Conservation (phyloP, 2,888 invertebrate genomes). For the Agrotis clavis region DNA sequence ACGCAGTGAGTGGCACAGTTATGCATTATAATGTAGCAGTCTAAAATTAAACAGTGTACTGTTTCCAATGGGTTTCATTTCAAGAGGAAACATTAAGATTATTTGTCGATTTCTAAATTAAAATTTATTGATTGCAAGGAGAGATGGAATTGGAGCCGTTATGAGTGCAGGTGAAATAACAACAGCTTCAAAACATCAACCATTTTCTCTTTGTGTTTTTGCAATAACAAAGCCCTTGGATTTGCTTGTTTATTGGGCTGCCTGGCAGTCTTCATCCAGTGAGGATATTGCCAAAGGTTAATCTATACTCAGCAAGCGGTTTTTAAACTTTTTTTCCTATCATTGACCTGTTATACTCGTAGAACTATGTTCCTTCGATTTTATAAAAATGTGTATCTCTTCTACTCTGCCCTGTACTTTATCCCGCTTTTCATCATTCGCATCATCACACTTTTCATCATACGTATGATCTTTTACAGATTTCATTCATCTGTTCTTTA, state of each 20-base stretch:
- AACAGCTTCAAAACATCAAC: not conserved
- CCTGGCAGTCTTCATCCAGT: too few relatives aligned
- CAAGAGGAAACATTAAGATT: conserved; percentile 58
- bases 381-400: not conserved
- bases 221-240: not conserved
- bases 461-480: too few relatives aligned
- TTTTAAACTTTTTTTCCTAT: not conserved
- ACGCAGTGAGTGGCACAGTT: conserved; percentile 56
- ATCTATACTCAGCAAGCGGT: not conserved
- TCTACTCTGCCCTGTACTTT: not conserved
- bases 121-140: conserved; percentile 25
- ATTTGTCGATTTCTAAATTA: conserved; percentile 19
- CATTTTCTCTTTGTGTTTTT: not conserved
- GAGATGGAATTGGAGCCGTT: not conserved
- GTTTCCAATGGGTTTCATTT: conserved; percentile 31
- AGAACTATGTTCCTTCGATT: too few relatives aligned
- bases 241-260: too few relatives aligned
- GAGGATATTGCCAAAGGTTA: too few relatives aligned
- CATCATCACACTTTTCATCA: not conserved
- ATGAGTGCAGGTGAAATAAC: not conserved
- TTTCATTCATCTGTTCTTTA: not conserved
- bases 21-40: conserved; percentile 48
- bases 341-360: not conserved
- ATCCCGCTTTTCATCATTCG: too few relatives aligned
- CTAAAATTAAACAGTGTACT: conserved; percentile 47